These are phyloP conservation scores for Hippolais icterina DNA, from an alignment of 2,113 vertebrate species.

Conservation along the genomic window DNA sequence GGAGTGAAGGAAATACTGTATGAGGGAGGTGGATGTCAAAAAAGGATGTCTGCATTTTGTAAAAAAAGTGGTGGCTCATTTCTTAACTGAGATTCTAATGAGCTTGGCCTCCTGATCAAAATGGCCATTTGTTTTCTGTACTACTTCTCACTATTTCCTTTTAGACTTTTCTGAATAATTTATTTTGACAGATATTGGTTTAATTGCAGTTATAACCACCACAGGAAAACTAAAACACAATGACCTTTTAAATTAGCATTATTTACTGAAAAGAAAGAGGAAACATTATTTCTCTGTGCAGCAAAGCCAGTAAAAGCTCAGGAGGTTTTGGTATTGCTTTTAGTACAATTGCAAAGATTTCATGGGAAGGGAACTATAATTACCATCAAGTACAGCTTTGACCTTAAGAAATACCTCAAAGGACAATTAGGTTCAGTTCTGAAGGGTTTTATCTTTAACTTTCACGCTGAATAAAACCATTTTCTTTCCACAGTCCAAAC, in stretches of 20 bases:
- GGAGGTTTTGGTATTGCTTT: background rate
- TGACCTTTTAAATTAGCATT: slow-evolving; percentile 16
- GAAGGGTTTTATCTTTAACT: slow-evolving; percentile 35
- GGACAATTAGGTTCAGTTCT: slow-evolving; percentile 45
- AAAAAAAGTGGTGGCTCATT: background rate
- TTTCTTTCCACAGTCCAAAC: background rate
- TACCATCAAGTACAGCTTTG: background rate
- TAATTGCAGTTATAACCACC: background rate
- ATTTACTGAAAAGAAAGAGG: background rate
- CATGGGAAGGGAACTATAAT: background rate
- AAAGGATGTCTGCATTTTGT: background rate
- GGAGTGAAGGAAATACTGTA: background rate
- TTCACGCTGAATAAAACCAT: slow-evolving; percentile 44
- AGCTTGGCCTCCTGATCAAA: background rate
- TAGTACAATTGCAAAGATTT: slow-evolving; percentile 1
- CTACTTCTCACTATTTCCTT: background rate
- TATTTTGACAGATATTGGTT: slow-evolving; percentile 15
- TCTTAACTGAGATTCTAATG: background rate
- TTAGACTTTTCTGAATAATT: background rate
- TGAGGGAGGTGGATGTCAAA: background rate
- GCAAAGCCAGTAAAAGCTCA: background rate
- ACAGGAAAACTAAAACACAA: background rate
- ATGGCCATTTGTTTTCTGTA: background rate
- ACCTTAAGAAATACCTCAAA: slow-evolving; percentile 58
- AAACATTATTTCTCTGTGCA: background rate